These are phyloP conservation scores for Megalopta genalis DNA, from an alignment of 1,140 invertebrate genomes.

Conservation along the genomic window DNA sequence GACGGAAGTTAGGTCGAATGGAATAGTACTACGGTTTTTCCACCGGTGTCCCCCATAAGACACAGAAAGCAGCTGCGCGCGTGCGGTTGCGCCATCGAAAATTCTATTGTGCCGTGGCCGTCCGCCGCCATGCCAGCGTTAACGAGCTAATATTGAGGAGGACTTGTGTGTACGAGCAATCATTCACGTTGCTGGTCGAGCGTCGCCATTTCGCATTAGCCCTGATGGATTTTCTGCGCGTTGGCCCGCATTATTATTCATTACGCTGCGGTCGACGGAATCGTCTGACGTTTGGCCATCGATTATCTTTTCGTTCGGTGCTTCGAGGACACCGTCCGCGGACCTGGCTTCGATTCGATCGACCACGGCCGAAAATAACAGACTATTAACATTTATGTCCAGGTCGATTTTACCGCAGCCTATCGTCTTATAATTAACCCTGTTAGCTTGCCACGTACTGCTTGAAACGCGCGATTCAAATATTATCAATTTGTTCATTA, in stretches of 20 bases:
- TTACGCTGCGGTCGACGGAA: not conserved
- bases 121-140: slow-evolving; percentile 11
- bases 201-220: slow-evolving; percentile 9
- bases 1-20: not conserved
- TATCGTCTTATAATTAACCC: too few relatives aligned
- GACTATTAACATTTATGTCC: not conserved
- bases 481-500: too few relatives aligned
- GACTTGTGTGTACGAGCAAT: not conserved
- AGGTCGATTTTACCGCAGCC: too few relatives aligned
- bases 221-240: slow-evolving; percentile 16
- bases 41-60: too few relatives aligned
- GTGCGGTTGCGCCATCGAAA: slow-evolving; percentile 37
- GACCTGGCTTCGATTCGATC: not conserved
- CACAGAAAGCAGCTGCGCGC: not conserved
- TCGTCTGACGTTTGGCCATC: slow-evolving; percentile 5
- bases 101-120: slow-evolving; percentile 38
- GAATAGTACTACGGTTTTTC: not conserved
- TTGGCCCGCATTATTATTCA: slow-evolving; percentile 22
- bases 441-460: too few relatives aligned
- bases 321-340: not conserved
- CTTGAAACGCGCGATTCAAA: too few relatives aligned
- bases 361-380: not conserved
- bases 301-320: slow-evolving; percentile 4
- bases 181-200: not conserved
- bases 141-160: slow-evolving; percentile 38